Percentiles rank a stretch among this genome's conserved stretches.
Conservation (phyloP, 2,888 invertebrate species). For the Amiota minor region DNA sequence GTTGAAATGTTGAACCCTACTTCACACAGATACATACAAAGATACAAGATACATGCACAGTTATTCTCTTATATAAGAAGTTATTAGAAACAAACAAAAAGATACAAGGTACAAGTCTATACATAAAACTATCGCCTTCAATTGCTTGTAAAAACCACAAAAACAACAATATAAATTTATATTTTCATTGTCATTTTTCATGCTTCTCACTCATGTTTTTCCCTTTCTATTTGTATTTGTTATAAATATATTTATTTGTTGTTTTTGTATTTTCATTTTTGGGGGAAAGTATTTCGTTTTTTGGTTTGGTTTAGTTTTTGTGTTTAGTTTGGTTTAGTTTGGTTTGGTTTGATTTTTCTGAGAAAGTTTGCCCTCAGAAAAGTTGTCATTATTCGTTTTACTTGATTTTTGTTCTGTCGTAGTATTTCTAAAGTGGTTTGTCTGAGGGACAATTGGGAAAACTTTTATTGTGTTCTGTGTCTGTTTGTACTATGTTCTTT, state of each 20-base stretch:
- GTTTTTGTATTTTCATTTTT: background rate
- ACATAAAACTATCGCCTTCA: slow-evolving; percentile 41
- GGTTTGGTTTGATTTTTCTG: slow-evolving; percentile 12
- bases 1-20: too few species aligned
- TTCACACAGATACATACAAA: too few species aligned
- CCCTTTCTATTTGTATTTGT: background rate
- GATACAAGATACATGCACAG: too few species aligned
- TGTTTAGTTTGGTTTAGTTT: background rate
- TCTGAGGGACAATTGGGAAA: background rate
- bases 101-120: too few species aligned
- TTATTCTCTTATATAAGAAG: too few species aligned
- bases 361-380: slow-evolving; percentile 10
- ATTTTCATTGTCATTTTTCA: slow-evolving; percentile 13
- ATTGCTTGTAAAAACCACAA: slow-evolving; percentile 55
- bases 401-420: background rate
- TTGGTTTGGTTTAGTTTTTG: background rate
- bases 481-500: background rate
- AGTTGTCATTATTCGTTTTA: slow-evolving; percentile 23
- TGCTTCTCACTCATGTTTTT: background rate
- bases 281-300: background rate
- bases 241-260: background rate
- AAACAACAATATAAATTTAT: slow-evolving; percentile 29
- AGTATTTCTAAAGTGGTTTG: slow-evolving; percentile 10
- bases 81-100: too few species aligned
- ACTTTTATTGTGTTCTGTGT: slow-evolving; percentile 15